A percentile compares a stretch with the other conserved stretches of the same genome.
Evolutionary conservation across 2,113 vertebrate species (phyloP).

Genomic region (Oncorhynchus nerka): DNA sequence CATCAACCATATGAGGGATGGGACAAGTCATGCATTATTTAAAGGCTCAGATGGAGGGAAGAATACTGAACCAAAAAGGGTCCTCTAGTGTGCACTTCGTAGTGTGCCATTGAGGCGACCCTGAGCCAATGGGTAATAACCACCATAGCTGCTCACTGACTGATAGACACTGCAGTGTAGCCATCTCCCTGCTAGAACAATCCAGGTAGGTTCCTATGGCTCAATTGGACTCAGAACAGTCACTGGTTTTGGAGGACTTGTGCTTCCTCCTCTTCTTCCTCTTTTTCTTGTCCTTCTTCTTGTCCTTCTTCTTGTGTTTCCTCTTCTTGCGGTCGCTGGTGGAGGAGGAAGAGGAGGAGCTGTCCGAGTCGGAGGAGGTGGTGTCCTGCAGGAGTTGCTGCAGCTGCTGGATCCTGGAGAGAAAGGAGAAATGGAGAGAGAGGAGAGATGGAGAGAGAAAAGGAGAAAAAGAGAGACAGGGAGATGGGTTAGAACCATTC

Average conservation of each 20-base stretch:
- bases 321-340: slow-evolving; percentile 61
- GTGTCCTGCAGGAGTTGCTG: slow-evolving; percentile 90
- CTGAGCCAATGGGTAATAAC: neutral
- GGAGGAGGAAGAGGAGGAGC: slow-evolving; percentile 75
- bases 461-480: neutral
- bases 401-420: slow-evolving; percentile 87
- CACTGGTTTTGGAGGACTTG: slow-evolving; percentile 77
- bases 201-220: neutral
- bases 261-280: slow-evolving; percentile 79
- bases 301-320: slow-evolving; percentile 67
- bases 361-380: slow-evolving; percentile 78
- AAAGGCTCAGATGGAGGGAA: slow-evolving; percentile 30
- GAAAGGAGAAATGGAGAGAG: slow-evolving; percentile 13
- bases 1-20: slow-evolving; percentile 17
- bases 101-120: neutral
- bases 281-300: slow-evolving; percentile 71
- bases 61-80: slow-evolving; percentile 18
- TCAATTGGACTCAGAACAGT: slow-evolving; percentile 78
- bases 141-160: slow-evolving; percentile 10
- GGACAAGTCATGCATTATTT: slow-evolving; percentile 53
- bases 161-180: neutral
- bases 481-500: neutral
- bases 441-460: neutral
- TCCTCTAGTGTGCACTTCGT: slow-evolving; percentile 8
- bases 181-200: neutral